A percentile compares a stretch with the other conserved stretches of the same genome.
Evolutionary conservation across 92 coral and sea anemone genomes (phyloP).

Genomic region (Umimayanthus chanpuru): DNA sequence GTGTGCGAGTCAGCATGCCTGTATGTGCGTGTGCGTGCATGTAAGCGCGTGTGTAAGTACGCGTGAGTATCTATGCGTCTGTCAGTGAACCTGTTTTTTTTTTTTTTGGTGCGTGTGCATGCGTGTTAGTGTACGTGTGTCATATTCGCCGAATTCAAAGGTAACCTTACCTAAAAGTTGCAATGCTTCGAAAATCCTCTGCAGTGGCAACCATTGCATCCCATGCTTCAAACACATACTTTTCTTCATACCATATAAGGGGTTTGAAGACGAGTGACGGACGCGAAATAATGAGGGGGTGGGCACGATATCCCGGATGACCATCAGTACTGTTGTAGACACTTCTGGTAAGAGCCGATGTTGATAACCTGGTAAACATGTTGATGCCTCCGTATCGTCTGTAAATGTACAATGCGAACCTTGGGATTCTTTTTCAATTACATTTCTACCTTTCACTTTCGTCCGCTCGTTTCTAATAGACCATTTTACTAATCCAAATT

Average conservation of each 20-base stretch:
- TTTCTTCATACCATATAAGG: conserved; percentile 73
- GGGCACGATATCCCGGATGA: conserved; percentile 42
- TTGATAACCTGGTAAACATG: conserved; percentile 53
- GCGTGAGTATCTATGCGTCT: not conserved
- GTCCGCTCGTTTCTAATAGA: too few relatives aligned
- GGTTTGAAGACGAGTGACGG: conserved; percentile 68
- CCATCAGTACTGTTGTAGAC: conserved; percentile 77
- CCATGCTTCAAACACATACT: conserved; percentile 77
- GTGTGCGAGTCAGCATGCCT: not conserved
- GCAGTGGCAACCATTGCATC: conserved; percentile 67
- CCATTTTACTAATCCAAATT: too few relatives aligned
- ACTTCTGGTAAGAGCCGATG: conserved; percentile 57
- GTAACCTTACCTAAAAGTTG: conserved; percentile 68
- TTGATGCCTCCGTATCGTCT: conserved; percentile 70
- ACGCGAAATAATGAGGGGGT: conserved; percentile 59
- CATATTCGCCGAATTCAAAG: not conserved
- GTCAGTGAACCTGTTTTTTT: not conserved
- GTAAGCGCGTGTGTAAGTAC: too few relatives aligned
- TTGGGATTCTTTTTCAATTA: too few relatives aligned
- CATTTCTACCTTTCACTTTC: too few relatives aligned
- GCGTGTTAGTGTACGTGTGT: not conserved
- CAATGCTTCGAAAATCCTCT: conserved; percentile 48
- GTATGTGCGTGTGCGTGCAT: too few relatives aligned
- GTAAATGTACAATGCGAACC: not conserved
- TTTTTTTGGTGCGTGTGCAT: not conserved